Percentiles rank a stretch among this genome's conserved stretches.
Conservation (phyloP, 2,113 vertebrate genomes). For the Heteronetta atricapilla region DNA sequence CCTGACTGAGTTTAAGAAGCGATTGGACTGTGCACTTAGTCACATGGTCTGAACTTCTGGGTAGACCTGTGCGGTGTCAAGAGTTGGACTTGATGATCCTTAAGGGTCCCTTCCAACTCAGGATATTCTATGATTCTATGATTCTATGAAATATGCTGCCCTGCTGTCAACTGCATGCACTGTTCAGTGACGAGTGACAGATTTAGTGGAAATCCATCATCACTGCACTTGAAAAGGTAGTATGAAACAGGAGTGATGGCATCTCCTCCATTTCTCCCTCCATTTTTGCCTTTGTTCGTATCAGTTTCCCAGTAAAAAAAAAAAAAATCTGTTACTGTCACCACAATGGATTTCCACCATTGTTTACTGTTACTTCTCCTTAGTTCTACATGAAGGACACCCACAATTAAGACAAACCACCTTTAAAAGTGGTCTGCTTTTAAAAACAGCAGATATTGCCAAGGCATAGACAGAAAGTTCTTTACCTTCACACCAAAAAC, state of each 20-base stretch:
- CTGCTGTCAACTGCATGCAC: not conserved
- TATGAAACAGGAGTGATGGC: not conserved
- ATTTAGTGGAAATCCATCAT: not conserved
- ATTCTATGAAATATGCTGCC: not conserved
- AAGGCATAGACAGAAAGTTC: not conserved
- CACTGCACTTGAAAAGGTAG: not conserved
- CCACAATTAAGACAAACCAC: not conserved
- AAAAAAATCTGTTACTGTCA: not conserved
- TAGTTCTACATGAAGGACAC: not conserved
- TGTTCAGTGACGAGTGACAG: not conserved
- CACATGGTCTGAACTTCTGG: too few species aligned
- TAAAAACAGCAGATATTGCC: not conserved
- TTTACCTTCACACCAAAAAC: not conserved
- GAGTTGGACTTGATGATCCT: too few species aligned
- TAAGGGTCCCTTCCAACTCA: too few species aligned
- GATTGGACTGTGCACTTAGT: too few species aligned
- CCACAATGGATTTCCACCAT: not conserved
- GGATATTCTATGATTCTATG: too few species aligned
- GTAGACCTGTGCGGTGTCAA: too few species aligned
- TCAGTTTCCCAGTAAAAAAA: not conserved
- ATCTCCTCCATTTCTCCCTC: not conserved
- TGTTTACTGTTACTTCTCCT: not conserved
- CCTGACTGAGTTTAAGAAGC: too few species aligned
- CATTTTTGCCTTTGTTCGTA: not conserved
- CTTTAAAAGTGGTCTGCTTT: not conserved